Conservation (phyloP, 2,113 vertebrate genomes). For the Melanocharis versteri region DNA sequence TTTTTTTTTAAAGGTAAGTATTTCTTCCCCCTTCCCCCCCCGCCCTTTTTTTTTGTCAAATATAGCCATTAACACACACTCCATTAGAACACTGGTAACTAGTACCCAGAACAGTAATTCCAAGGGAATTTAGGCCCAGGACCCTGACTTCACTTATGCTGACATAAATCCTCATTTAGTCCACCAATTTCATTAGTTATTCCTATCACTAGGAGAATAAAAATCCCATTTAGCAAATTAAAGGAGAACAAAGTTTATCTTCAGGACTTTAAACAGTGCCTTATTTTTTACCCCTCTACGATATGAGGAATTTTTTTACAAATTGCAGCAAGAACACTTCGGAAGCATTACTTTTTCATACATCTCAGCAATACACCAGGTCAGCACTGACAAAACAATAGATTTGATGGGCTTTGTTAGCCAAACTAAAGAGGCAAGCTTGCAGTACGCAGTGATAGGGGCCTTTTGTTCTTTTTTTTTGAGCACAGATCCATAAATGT, state of each 20-base stretch:
- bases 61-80: background rate
- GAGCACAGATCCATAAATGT: background rate
- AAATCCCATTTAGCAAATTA: background rate
- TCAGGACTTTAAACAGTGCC: background rate
- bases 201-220: background rate
- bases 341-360: background rate
- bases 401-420: background rate
- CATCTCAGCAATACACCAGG: background rate
- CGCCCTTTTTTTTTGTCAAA: rapidly evolving
- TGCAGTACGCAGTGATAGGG: background rate
- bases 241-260: background rate
- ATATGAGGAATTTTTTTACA: background rate
- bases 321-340: background rate
- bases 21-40: rapidly evolving
- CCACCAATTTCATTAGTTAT: background rate
- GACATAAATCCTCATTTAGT: background rate
- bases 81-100: background rate
- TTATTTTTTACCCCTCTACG: background rate
- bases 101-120: background rate
- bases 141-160: background rate
- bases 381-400: background rate
- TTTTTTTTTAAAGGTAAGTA: background rate
- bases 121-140: background rate
- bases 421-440: background rate
- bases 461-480: background rate